Percentiles rank a stretch among this genome's conserved stretches.
Conservation (phyloP, 64 coral and sea anemone species). For the Pocillopora verrucosa region DNA sequence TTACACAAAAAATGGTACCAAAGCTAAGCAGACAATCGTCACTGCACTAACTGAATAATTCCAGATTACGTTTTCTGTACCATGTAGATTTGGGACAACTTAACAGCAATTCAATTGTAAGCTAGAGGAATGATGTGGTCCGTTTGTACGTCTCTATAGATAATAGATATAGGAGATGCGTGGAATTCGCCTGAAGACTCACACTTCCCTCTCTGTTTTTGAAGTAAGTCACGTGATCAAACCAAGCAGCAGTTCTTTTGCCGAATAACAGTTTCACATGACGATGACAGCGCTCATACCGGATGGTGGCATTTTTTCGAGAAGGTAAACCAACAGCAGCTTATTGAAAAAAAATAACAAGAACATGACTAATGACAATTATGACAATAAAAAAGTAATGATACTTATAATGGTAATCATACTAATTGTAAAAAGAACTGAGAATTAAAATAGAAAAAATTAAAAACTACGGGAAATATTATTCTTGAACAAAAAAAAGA, state of each 20-base stretch:
- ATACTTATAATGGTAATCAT: too few species aligned
- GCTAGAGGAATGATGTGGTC: too few species aligned
- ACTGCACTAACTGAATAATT: too few species aligned
- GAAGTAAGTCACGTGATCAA: not conserved
- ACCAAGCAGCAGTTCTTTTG: not conserved
- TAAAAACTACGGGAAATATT: too few species aligned
- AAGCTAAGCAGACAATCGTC: not conserved
- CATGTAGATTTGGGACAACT: too few species aligned
- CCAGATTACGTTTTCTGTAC: too few species aligned
- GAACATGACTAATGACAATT: not conserved
- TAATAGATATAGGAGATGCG: not conserved
- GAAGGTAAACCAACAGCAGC: not conserved
- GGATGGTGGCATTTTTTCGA: not conserved
- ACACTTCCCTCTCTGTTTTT: not conserved
- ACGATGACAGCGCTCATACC: not conserved
- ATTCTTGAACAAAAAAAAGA: too few species aligned
- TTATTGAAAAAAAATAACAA: not conserved
- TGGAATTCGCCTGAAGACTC: constrained; percentile 11
- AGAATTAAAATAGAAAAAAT: too few species aligned
- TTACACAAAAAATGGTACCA: not conserved
- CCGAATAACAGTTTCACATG: not conserved
- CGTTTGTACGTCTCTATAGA: not conserved
- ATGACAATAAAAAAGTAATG: too few species aligned
- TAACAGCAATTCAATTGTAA: too few species aligned
- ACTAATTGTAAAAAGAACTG: too few species aligned